phyloP scores from a whole-genome alignment of 2,113 vertebrate species.

The Platichthys flesus region DNA sequence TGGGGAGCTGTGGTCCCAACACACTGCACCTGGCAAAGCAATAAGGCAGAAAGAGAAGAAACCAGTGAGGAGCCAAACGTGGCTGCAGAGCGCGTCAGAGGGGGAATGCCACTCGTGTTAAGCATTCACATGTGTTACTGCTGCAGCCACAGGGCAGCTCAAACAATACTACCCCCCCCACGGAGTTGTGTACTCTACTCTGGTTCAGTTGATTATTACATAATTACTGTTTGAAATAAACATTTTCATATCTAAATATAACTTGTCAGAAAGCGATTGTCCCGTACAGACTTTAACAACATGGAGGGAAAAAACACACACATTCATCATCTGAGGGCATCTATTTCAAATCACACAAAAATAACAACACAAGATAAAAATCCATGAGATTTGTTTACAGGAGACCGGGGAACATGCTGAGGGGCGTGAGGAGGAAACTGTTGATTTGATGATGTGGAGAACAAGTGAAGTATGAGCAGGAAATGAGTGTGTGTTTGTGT shows the following conservation, averaged over 20 bases:
- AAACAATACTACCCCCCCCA: not conserved
- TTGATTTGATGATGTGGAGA: constrained; percentile 28
- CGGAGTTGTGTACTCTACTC: too few relatives aligned
- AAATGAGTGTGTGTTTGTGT: constrained; percentile 39
- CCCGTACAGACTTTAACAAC: not conserved
- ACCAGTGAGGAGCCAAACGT: not conserved
- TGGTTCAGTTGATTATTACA: too few relatives aligned
- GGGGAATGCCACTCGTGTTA: constrained; percentile 54
- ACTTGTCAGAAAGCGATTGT: not conserved
- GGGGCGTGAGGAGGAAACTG: constrained; percentile 39
- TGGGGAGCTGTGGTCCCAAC: not conserved
- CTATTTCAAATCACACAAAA: not conserved
- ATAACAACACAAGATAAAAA: constrained; percentile 6
- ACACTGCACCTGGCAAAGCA: not conserved
- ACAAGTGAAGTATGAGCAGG: constrained; percentile 50
- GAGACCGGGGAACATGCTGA: not conserved
- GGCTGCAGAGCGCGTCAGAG: not conserved
- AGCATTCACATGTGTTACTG: constrained; percentile 54
- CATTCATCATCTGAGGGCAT: not conserved
- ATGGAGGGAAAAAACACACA: not conserved
- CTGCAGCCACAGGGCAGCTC: constrained; percentile 19
- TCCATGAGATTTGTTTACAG: constrained; percentile 3
- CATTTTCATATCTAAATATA: too few relatives aligned
- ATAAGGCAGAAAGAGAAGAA: constrained; percentile 13
- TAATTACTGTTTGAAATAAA: too few relatives aligned